Conservation (phyloP, 2,113 vertebrate species). For the Cinclus cinclus region DNA sequence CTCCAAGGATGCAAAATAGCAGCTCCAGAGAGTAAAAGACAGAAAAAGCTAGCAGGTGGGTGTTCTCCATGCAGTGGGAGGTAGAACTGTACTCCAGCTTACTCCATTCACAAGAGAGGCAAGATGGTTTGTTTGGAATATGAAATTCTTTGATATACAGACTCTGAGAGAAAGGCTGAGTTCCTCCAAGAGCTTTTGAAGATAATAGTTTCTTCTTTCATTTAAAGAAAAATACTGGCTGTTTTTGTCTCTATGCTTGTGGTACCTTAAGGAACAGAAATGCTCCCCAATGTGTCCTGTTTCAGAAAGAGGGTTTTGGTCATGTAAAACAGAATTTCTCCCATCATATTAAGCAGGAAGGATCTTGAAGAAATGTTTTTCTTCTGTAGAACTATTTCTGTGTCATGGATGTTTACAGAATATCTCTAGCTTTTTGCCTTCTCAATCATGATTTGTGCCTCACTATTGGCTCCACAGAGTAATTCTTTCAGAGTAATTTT, state of each 20-base stretch:
- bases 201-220: background rate
- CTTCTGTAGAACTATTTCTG: background rate
- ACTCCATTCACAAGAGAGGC: background rate
- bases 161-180: background rate
- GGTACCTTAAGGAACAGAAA: background rate
- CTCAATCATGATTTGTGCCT: background rate
- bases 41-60: background rate
- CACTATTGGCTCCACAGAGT: background rate
- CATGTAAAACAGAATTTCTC: background rate
- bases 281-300: background rate
- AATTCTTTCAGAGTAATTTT: background rate
- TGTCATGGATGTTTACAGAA: background rate
- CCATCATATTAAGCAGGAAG: background rate
- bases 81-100: background rate
- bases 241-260: background rate
- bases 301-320: background rate
- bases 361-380: background rate
- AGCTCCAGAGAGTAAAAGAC: background rate
- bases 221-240: background rate
- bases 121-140: background rate
- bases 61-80: background rate
- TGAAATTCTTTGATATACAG: background rate
- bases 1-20: background rate
- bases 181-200: background rate
- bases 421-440: background rate